Evolutionary conservation across 2,797 vertebrate genomes (phyloP).

Genomic region (Crypturellus tataupa): DNA sequence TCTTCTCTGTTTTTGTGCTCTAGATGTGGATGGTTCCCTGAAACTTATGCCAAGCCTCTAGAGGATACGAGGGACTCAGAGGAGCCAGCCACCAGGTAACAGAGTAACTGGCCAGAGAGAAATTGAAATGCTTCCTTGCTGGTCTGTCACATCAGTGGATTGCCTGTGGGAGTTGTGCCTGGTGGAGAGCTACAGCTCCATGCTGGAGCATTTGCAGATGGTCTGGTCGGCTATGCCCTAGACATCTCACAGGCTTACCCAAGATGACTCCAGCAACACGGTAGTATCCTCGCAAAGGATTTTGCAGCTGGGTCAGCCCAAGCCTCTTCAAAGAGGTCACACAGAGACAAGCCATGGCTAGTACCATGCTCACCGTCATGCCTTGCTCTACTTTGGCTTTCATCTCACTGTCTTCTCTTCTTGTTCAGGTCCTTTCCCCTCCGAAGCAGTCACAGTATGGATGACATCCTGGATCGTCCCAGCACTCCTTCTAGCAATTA

Average conservation of each 20-base stretch:
- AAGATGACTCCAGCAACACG: rapidly evolving
- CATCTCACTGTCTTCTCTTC: neutral
- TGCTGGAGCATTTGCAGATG: neutral
- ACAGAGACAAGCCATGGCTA: neutral
- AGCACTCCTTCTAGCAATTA: conserved; percentile 62
- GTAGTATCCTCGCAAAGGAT: neutral
- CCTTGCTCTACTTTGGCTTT: neutral
- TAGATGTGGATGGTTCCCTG: conserved; percentile 97
- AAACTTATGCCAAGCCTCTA: conserved; percentile 89
- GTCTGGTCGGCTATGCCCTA: rapidly evolving
- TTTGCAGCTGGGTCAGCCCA: neutral
- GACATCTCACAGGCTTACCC: neutral
- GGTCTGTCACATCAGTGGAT: neutral
- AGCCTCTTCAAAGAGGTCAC: neutral
- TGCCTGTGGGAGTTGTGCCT: neutral
- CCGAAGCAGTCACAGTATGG: conserved; percentile 88
- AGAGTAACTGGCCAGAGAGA: neutral
- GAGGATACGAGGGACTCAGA: conserved; percentile 63
- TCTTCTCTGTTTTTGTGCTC: neutral
- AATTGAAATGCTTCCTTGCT: neutral
- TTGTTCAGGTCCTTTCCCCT: conserved; percentile 77
- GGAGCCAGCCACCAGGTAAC: conserved; percentile 61
- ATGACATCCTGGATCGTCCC: conserved; percentile 86
- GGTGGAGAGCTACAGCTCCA: neutral
- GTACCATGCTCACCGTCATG: neutral